Evolutionary conservation across 1,140 invertebrate genomes (phyloP).

Genomic region (Geopemphigus sp.): DNA sequence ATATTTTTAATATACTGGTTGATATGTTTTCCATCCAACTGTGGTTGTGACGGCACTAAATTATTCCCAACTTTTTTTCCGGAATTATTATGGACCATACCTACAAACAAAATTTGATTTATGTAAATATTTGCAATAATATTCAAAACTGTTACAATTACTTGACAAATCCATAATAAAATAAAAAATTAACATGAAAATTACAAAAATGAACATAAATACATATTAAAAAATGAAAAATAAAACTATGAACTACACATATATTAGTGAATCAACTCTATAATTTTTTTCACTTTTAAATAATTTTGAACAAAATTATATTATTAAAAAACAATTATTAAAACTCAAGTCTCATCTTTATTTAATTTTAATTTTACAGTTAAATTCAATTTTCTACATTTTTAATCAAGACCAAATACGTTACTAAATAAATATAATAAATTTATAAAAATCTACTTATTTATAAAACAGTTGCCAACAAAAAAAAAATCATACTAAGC

Average conservation of each 20-base stretch:
- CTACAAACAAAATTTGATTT: slow-evolving; percentile 44
- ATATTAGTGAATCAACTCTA: too few species aligned
- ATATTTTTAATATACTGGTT: slow-evolving; percentile 5
- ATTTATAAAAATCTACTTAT: not conserved
- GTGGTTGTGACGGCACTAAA: not conserved
- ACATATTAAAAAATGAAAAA: not conserved
- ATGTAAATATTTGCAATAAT: slow-evolving; percentile 24
- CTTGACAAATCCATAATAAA: too few species aligned
- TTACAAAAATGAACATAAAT: too few species aligned
- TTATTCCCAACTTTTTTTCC: slow-evolving; percentile 28
- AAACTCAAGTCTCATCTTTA: not conserved
- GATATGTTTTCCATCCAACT: not conserved
- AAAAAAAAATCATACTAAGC: too few species aligned
- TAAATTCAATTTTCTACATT: too few species aligned
- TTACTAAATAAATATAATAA: not conserved
- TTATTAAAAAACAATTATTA: not conserved
- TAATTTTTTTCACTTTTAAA: too few species aligned
- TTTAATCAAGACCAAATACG: too few species aligned
- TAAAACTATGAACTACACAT: not conserved
- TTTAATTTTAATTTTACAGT: not conserved
- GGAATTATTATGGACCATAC: slow-evolving; percentile 30
- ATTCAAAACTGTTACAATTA: too few species aligned
- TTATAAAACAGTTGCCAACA: not conserved
- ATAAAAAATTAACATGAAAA: too few species aligned
- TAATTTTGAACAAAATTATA: not conserved